phyloP scores from a whole-genome alignment of 2,113 vertebrate genomes.

The Oryctolagus cuniculus region mOryCun1.1 NC_091451.1:28989501-28990000 shows the following conservation, averaged over 20 bases:
- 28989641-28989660: not conserved
- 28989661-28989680: not conserved
- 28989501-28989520: too few relatives aligned
- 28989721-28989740: not conserved
- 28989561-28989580: not conserved
- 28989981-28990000: not conserved
- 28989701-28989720: not conserved
- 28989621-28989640: not conserved
- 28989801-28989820: not conserved
- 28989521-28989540: not conserved
- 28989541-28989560: not conserved
- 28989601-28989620: not conserved
- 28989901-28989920: too few relatives aligned
- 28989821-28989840: slow-evolving; percentile 38
- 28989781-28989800: not conserved
- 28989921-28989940: too few relatives aligned
- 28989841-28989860: not conserved
- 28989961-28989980: too few relatives aligned
- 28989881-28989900: too few relatives aligned
- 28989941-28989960: too few relatives aligned
- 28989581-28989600: not conserved
- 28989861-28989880: not conserved
- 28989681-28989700: not conserved
- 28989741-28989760: not conserved
- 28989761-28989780: not conserved